Percentiles rank a stretch among this genome's conserved stretches.
These are phyloP conservation scores for Trissonchulus latispiculum DNA, from an alignment of 2,888 invertebrate species.

Conservation along the genomic window DNA sequence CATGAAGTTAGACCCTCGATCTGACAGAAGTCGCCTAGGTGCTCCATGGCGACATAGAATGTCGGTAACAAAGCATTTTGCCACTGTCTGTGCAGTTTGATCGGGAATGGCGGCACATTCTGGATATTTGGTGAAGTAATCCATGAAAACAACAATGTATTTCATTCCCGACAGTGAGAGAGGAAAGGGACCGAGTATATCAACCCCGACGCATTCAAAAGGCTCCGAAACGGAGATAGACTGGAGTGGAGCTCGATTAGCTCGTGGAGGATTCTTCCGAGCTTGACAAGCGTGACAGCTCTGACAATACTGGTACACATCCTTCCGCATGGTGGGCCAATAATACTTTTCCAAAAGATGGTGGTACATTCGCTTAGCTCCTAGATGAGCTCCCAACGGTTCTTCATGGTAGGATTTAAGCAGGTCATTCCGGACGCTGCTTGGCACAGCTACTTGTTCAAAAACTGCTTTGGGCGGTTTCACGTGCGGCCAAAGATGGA, in stretches of 20 bases:
- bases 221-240: background rate
- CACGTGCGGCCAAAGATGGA: background rate
- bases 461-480: background rate
- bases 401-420: constrained; percentile 19
- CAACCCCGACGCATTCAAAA: background rate
- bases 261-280: background rate
- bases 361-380: constrained; percentile 25
- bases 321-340: constrained; percentile 27
- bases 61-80: constrained; percentile 26
- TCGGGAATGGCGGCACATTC: constrained; percentile 34
- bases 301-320: constrained; percentile 21
- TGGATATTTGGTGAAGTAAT: constrained; percentile 27
- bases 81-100: constrained; percentile 35
- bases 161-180: constrained; percentile 24
- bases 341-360: constrained; percentile 25
- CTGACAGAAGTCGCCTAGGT: constrained; percentile 28
- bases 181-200: constrained; percentile 28
- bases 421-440: background rate
- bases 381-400: constrained; percentile 28
- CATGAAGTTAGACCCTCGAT: constrained; percentile 28
- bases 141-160: constrained; percentile 29
- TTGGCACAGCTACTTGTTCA: constrained; percentile 14
- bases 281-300: constrained; percentile 23
- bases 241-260: background rate
- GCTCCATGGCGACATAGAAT: constrained; percentile 26